A percentile compares a stretch with the other conserved stretches of the same genome.
Conservation (phyloP, 2,113 vertebrate species). For the Callopanchax toddi region DNA sequence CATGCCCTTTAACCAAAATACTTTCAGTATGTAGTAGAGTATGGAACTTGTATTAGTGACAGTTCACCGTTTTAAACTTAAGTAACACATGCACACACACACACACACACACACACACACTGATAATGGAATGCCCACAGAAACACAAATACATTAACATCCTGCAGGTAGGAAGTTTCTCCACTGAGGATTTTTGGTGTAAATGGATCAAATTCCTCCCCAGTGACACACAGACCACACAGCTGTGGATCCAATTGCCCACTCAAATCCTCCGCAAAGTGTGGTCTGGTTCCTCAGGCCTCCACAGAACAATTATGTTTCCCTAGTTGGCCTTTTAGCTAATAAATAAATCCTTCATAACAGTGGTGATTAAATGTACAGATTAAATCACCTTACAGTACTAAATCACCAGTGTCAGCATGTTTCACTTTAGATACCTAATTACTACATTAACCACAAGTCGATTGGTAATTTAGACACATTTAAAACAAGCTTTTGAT, state of each 20-base stretch:
- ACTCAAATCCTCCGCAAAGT: conserved; percentile 1
- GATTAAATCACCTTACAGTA: not conserved
- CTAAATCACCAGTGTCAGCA: no score
- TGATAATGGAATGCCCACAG: not conserved
- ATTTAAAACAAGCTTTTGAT: not conserved
- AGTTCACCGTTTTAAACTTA: no score
- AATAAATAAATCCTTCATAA: not conserved
- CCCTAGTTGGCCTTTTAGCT: not conserved
- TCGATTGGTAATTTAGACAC: not conserved
- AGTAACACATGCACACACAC: not conserved
- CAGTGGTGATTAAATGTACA: not conserved
- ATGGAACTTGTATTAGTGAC: no score
- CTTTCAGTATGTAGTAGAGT: no score
- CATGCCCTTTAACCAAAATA: not conserved
- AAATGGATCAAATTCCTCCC: not conserved
- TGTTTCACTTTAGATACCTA: no score
- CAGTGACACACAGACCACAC: conserved; percentile 3
- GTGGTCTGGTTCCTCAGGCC: conserved; percentile 1
- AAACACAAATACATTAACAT: not conserved
- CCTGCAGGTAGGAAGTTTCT: not conserved
- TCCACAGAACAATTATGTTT: not conserved
- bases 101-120: not conserved
- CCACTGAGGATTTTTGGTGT: conserved; percentile 1
- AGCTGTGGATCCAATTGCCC: not conserved
- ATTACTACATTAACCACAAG: not conserved